A percentile compares a stretch with the other conserved stretches of the same genome.
Evolutionary conservation across 2,113 vertebrate species (phyloP).

Genomic region (Pogonocichla stellata): DNA sequence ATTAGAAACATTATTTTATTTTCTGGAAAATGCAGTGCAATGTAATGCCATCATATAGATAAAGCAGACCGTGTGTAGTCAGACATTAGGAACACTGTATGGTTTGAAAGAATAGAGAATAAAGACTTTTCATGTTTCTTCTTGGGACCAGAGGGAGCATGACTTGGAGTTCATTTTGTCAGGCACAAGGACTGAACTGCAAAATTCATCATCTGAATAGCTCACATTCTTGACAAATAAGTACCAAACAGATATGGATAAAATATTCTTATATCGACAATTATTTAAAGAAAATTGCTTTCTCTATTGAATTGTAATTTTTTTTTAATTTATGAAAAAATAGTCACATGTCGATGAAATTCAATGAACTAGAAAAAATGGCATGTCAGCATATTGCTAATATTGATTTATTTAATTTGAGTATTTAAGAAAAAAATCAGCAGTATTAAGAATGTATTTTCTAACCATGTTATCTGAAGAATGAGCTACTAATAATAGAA

Average conservation of each 20-base stretch:
- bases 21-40: background rate
- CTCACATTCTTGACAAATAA: background rate
- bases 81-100: background rate
- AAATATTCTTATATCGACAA: background rate
- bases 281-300: background rate
- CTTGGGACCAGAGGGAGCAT: background rate
- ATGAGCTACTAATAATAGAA: background rate
- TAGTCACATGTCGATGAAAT: background rate
- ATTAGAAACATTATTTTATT: background rate
- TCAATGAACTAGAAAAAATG: background rate
- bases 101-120: background rate
- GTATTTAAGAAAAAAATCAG: background rate
- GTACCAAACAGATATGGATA: background rate
- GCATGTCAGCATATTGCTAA: background rate
- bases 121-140: background rate
- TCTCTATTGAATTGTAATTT: background rate
- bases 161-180: background rate
- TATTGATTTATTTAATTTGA: background rate
- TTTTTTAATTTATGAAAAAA: background rate
- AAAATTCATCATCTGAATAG: background rate
- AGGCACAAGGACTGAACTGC: background rate
- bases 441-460: background rate
- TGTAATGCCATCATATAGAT: background rate
- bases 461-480: background rate
- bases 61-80: background rate